A percentile compares a stretch with the other conserved stretches of the same genome.
These are phyloP conservation scores for Sebastes variabilis DNA, from an alignment of 2,797 vertebrate species.

Conservation along the genomic window DNA sequence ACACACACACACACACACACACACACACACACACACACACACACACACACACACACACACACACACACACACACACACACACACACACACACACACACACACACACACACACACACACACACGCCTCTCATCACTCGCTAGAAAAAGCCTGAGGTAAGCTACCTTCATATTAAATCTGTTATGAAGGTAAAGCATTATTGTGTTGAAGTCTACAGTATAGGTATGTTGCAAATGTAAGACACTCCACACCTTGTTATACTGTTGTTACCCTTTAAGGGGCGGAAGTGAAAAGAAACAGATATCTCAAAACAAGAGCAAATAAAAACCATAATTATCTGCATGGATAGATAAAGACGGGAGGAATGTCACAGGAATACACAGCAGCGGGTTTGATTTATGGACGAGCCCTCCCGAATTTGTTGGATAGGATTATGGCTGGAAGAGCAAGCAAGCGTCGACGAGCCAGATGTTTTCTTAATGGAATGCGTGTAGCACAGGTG, in stretches of 20 bases:
- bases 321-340: background rate
- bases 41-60: slow-evolving; percentile 1
- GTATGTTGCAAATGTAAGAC: background rate
- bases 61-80: slow-evolving; percentile 1
- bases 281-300: background rate
- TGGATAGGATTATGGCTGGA: background rate
- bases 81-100: background rate
- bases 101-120: background rate
- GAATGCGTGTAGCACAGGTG: background rate
- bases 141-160: slow-evolving; percentile 3
- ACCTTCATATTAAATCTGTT: background rate
- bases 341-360: background rate
- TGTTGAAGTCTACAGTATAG: background rate
- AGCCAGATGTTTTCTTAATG: slow-evolving; percentile 18
- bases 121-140: background rate
- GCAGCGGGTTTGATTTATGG: slow-evolving; percentile 1
- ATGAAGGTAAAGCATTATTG: background rate
- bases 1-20: slow-evolving; percentile 1
- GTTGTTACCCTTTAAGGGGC: background rate
- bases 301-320: background rate
- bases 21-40: slow-evolving; percentile 1
- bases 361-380: background rate
- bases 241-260: background rate
- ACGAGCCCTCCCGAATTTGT: background rate
- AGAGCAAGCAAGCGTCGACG: background rate